Base-by-base conservation (phyloP, 2,888 invertebrate species). In the Drosophila anomalata region DNA sequence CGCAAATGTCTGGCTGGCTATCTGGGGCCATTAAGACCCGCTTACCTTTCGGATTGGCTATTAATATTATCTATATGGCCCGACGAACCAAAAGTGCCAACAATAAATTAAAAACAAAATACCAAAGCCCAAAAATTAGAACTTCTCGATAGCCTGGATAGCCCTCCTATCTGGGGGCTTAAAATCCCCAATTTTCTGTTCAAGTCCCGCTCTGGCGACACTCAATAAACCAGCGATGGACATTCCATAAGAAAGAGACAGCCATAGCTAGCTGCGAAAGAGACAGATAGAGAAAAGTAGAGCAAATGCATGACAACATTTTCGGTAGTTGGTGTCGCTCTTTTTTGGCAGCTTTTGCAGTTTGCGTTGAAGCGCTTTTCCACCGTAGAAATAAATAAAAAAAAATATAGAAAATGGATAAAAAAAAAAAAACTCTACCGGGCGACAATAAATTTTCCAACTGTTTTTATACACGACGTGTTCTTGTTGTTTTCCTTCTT, bases 11-110 rank as follows among this genome's bases (percentile, higher is more conserved):
- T 2, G 22, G 62, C 33, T 2, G 7, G 11, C 39, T 62, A 62
- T 62, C 61, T 62, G 22, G 3, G 44, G 9, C 44, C 44, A 63
- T 62, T 63, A 62, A 62, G 48, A 42, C 47, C n/a, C 48, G 46
- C 47, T 54, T 41, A 79, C 86, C 79, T 82, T 73, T 67, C 33
- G 48, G 55, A 36, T n/a, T 3, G 56, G 79, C 82, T 82, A 82
- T 82, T 88, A 87, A 88, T 82, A 83, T 82, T 82, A 82, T 82
- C 88, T 88, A 65, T 79, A 78, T 70, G 56, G 82, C 79, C 69
- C 76, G 72, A 57, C 78, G 55, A 66, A 62, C 47, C 41, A 78
- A 81, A 87, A 87, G 88, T 82, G 88, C 79, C 71, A 69, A 69
- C 86, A 83, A 80, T 80, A 80, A 80, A 80, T 80, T 80, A 87